Base-by-base conservation (phyloP, 2,113 vertebrate species). In the Orycteropus afer region DNA sequence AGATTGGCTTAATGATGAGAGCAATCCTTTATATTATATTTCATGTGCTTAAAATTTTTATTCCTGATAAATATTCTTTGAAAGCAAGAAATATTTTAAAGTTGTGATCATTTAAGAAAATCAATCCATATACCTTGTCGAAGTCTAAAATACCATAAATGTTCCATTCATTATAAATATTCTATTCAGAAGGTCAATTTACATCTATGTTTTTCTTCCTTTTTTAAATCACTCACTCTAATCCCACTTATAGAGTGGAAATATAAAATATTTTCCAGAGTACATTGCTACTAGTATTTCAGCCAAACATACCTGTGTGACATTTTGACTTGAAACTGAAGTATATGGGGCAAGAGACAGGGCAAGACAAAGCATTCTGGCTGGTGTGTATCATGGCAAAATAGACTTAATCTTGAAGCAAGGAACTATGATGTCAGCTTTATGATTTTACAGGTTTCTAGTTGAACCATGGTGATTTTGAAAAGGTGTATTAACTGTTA, bases 81-180 rank as follows among this genome's bases (percentile, higher is more conserved):
- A 89, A 83, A 94, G 42, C 11, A 91, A 93, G 83, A 73, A 73
- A 79, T 14, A 40, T 32, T 89, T 79, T 80, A 79, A 45, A 78
- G 65, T 65, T 2, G 51, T 18, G 73, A 69, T 55, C 25, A 91
- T 49, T 93, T n/a, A 45, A 69, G 25, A 85, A 47, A 69, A 67
- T 65, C 17, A 51, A 73, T 40, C 17, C 34, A 69, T 32, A 76
- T 13, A 49, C 5, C 65, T 85, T 20, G 1, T 71, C 37, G 42
- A 20, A 25, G 37, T 69, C 34, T 86, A 71, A 92, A 67, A 71
- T 79, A 45, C 49, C 65, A 45, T 32, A 59, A 86, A 69, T 37
- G 51, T 63, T 51, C 32, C 10, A 85, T 45, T 88, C 32, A 47
- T 71, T 83, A 11, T 88, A 55, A 88, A 74, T 37, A 67, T 57